Conservation (phyloP, 2,113 vertebrate genomes). For the Trachemys scripta region DNA sequence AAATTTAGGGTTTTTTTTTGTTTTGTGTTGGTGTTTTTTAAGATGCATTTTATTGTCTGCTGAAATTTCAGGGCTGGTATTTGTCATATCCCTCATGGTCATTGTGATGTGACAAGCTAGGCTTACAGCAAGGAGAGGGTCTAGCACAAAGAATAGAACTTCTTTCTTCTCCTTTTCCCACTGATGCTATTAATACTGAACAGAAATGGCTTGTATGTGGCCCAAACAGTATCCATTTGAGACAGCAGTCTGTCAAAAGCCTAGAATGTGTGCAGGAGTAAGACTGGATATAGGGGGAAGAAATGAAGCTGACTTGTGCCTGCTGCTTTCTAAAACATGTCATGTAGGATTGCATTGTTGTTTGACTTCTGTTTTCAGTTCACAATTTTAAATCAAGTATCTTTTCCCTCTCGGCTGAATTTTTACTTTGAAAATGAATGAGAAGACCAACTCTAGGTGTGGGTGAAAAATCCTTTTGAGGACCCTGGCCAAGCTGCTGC, state of each 20-base stretch:
- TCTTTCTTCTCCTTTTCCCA: neutral
- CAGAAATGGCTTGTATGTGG: neutral
- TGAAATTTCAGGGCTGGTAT: neutral
- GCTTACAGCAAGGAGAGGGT: neutral
- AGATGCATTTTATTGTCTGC: neutral
- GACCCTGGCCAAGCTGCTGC: neutral
- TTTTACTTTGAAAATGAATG: neutral
- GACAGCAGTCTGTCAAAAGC: neutral
- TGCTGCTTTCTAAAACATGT: neutral
- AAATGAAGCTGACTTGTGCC: neutral
- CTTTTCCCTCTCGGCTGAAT: neutral
- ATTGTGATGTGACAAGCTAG: neutral
- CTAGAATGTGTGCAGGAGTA: neutral
- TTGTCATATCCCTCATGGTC: neutral
- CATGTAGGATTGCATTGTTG: neutral
- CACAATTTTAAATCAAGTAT: neutral
- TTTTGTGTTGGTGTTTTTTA: neutral
- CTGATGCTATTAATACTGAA: neutral
- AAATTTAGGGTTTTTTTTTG: neutral
- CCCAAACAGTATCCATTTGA: neutral
- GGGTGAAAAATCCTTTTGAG: neutral
- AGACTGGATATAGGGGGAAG: neutral
- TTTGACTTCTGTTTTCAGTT: neutral
- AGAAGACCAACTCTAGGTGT: neutral
- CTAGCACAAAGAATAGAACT: neutral